These are phyloP conservation scores for Argentina silus DNA, from an alignment of 2,797 vertebrate genomes.

Conservation along the genomic window DNA sequence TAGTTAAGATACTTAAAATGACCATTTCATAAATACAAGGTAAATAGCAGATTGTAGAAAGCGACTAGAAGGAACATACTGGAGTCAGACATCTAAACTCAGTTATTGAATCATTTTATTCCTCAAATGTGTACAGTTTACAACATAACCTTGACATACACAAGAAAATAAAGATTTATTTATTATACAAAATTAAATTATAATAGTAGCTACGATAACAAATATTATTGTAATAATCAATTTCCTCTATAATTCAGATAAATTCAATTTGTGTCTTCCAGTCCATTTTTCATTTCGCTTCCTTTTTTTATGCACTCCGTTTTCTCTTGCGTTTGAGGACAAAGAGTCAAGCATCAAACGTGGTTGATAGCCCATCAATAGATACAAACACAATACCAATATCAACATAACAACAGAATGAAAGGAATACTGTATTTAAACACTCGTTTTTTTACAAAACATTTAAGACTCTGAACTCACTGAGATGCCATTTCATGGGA, in stretches of 20 bases:
- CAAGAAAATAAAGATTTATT: slow-evolving; percentile 54
- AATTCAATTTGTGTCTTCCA: slow-evolving; percentile 11
- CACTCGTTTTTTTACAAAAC: not conserved
- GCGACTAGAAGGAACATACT: not conserved
- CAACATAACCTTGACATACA: slow-evolving; percentile 63
- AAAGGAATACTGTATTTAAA: not conserved
- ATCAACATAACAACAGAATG: not conserved
- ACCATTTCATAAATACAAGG: no score
- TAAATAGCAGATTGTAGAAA: not conserved
- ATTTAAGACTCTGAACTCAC: not conserved
- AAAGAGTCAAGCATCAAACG: not conserved
- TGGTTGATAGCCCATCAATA: not conserved
- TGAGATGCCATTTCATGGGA: not conserved
- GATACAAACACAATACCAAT: not conserved
- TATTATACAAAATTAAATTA: slow-evolving; percentile 62
- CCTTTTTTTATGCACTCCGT: not conserved
- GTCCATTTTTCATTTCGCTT: slow-evolving; percentile 14
- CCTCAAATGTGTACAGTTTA: slow-evolving; percentile 65
- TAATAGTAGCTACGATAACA: slow-evolving; percentile 31
- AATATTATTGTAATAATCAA: not conserved
- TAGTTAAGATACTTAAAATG: no score
- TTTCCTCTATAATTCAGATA: not conserved
- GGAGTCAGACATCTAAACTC: not conserved
- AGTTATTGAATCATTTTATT: slow-evolving; percentile 58
- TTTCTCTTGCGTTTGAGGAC: not conserved